Evolutionary conservation across 1,140 invertebrate genomes (phyloP), one percentile per base, ranked within the genome.

Genomic region (Mycetomoellerius zeteki): DNA sequence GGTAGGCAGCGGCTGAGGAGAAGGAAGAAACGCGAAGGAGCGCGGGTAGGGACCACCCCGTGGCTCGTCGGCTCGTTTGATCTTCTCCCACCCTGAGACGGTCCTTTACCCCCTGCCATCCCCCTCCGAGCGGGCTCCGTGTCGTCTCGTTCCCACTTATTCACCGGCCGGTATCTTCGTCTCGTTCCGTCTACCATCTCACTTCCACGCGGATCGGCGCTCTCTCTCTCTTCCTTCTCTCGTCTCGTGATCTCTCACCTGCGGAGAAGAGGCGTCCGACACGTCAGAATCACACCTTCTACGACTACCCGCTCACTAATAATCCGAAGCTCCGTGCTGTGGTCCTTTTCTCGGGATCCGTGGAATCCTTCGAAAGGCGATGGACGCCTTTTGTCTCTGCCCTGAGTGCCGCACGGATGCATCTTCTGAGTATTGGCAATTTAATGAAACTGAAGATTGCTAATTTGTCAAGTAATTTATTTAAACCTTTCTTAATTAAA

Each of bases 61-160:
- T 95, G 94, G 94, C 92, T 94, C 86, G 94, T 94, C 95, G 95
- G 95, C 94, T 93, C 95, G 91, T 95, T 95, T 95, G 94, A 95
- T 95, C 95, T 95, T 95, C 94, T 94, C 95, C 95, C 93, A 94
- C 94, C 86, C 86, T 71, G 56, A 8, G 19, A 88, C 84, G 89
- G 90, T 93, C 72, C 71, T 91, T 60, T 65, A 60, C 80, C 54
- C 64, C 81, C 92, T 92, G 92, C 67, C 14, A 37, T 72, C 77
- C 27, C 37, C 60, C 65, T 54, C 33, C 85, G 67, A 33, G 58
- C 76, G 69, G 60, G 67, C 76, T 62, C 30, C 80, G 81, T 43
- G 77, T 64, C 64, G 62, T 87, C 87, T 86, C 85, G 89, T 60
- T 78, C 65, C 50, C 56, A 77, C 72, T 30, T 37, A 27, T 30